Percentiles rank a stretch among this genome's conserved stretches.
phyloP scores from a whole-genome alignment of 2,113 vertebrate genomes.

The Microcebus ravelobensis region DNA sequence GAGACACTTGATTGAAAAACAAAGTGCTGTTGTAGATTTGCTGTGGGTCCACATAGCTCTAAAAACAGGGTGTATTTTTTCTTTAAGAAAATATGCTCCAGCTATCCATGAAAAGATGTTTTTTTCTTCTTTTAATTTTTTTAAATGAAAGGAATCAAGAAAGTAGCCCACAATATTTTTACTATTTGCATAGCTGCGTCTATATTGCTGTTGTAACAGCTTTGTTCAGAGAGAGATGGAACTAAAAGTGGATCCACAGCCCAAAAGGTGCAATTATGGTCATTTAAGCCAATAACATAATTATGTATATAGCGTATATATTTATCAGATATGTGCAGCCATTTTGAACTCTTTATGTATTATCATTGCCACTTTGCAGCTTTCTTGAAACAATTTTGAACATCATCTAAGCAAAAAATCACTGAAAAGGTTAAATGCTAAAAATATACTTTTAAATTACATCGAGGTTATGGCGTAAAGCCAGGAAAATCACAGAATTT shows the following conservation, averaged over 20 bases:
- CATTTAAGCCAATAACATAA: slow-evolving; percentile 69
- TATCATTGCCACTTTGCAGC: slow-evolving; percentile 66
- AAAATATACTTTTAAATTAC: slow-evolving; percentile 65
- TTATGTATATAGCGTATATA: slow-evolving; percentile 54
- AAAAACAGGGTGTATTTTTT: neutral
- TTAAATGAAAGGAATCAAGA: slow-evolving; percentile 25
- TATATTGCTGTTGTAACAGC: neutral
- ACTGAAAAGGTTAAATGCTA: slow-evolving; percentile 70
- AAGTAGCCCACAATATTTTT: neutral
- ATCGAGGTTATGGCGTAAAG: slow-evolving; percentile 29
- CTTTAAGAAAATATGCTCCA: neutral
- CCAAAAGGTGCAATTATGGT: slow-evolving; percentile 71
- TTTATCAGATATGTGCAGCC: slow-evolving; percentile 71
- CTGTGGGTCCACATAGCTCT: neutral
- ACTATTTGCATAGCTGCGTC: neutral
- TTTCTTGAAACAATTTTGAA: slow-evolving; percentile 71
- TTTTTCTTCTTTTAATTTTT: slow-evolving; percentile 31
- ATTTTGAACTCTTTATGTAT: slow-evolving; percentile 74
- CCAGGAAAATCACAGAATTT: slow-evolving; percentile 56
- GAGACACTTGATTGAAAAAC: neutral
- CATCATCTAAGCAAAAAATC: slow-evolving; percentile 71
- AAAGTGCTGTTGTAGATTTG: neutral
- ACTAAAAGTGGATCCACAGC: slow-evolving; percentile 31
- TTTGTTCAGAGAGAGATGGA: slow-evolving; percentile 25
- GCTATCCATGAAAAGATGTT: neutral